phyloP scores from a whole-genome alignment of 2,888 invertebrate species.

The Proisotoma minuta region DNA sequence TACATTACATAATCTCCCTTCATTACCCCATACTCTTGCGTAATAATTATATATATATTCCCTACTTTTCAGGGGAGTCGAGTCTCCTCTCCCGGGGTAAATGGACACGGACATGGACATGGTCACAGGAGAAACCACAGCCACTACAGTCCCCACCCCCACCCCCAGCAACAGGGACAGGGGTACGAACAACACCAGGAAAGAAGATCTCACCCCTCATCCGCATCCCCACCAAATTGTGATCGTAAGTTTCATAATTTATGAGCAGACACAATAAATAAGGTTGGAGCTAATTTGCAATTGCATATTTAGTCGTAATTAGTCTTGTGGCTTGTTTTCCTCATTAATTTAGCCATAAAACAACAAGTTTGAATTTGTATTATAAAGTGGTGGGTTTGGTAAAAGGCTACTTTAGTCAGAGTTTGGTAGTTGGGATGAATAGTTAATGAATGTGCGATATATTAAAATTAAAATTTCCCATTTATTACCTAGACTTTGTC shows the following conservation, averaged over 20 bases:
- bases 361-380: neutral
- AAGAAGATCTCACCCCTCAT: slow-evolving; percentile 38
- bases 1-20: too few relatives aligned
- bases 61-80: too few relatives aligned
- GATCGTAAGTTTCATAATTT: slow-evolving; percentile 21
- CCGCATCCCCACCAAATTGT: slow-evolving; percentile 19
- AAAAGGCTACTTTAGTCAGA: neutral
- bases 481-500: neutral
- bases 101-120: slow-evolving; percentile 16
- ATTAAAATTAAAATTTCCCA: slow-evolving; percentile 5
- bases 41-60: too few relatives aligned
- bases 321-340: too few relatives aligned
- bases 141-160: neutral
- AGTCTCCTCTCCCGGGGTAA: too few relatives aligned
- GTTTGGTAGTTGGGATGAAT: slow-evolving; percentile 11
- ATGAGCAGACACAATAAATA: neutral
- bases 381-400: neutral
- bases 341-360: too few relatives aligned
- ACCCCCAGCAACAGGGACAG: neutral
- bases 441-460: slow-evolving; percentile 6
- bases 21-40: too few relatives aligned
- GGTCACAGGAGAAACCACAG: neutral
- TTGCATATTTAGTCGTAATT: too few relatives aligned
- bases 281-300: neutral
- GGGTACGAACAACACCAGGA: slow-evolving; percentile 19